phyloP scores from a whole-genome alignment of 2,888 invertebrate genomes.

The Callyntrura guangdongensis region DNA sequence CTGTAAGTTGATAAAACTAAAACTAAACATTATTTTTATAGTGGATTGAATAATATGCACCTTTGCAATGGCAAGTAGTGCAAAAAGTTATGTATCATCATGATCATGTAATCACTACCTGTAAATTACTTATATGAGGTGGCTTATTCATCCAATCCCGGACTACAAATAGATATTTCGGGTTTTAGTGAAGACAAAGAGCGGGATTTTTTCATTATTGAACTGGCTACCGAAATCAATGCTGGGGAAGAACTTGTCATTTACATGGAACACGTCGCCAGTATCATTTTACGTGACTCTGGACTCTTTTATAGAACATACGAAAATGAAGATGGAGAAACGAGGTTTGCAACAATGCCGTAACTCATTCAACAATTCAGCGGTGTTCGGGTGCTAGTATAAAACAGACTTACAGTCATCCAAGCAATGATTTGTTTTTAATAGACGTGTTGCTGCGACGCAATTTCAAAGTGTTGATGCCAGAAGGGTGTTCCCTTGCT shows the following conservation, averaged over 20 bases:
- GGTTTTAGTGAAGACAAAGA: slow-evolving; percentile 22
- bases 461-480: slow-evolving; percentile 73
- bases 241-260: slow-evolving; percentile 56
- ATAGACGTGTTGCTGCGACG: slow-evolving; percentile 74
- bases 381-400: too few relatives aligned
- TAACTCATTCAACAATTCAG: background rate
- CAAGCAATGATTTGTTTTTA: background rate
- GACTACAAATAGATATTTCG: slow-evolving; percentile 9
- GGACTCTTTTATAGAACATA: slow-evolving; percentile 63
- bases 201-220: slow-evolving; percentile 63
- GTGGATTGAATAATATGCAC: too few relatives aligned
- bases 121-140: slow-evolving; percentile 12
- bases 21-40: background rate
- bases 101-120: background rate
- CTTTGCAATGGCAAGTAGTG: background rate
- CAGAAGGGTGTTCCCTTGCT: slow-evolving; percentile 71
- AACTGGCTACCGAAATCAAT: slow-evolving; percentile 45
- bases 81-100: background rate
- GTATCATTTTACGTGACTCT: background rate
- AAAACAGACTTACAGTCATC: too few relatives aligned
- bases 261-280: slow-evolving; percentile 45
- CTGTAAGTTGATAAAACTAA: slow-evolving; percentile 46
- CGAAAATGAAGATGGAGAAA: slow-evolving; percentile 67
- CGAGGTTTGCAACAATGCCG: slow-evolving; percentile 25
- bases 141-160: slow-evolving; percentile 27